Conservation (phyloP, 2,888 invertebrate species). For the Lycocerus yunnanus region DNA sequence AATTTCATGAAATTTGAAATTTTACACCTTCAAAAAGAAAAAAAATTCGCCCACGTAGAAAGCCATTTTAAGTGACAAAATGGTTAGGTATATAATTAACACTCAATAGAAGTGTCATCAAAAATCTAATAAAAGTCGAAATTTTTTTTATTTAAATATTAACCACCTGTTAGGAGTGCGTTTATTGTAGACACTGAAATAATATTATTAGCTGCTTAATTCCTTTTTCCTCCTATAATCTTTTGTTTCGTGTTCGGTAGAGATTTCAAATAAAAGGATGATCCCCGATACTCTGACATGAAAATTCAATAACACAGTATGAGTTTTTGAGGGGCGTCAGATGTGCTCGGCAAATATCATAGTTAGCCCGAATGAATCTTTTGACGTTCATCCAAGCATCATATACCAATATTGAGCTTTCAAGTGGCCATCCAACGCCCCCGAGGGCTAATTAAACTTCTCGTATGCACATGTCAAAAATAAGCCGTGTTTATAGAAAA, state of each 20-base stretch:
- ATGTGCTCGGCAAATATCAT: conserved; percentile 44
- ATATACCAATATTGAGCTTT: conserved; percentile 54
- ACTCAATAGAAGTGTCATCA: neutral
- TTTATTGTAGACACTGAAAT: neutral
- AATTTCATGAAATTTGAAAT: neutral
- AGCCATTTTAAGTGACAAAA: neutral
- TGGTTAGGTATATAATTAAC: neutral
- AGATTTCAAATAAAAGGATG: conserved; percentile 19
- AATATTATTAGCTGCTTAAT: neutral
- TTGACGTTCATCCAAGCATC: conserved; percentile 43
- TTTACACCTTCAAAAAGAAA: neutral
- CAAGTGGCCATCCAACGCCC: conserved; percentile 46
- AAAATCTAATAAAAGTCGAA: neutral
- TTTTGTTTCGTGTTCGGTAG: neutral
- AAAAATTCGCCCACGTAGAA: neutral
- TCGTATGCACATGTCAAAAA: conserved; percentile 24
- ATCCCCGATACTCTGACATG: conserved; percentile 14
- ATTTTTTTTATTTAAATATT: conserved; percentile 8
- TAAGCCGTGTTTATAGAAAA: neutral
- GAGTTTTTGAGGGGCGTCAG: conserved; percentile 38
- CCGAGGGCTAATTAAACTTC: conserved; percentile 31
- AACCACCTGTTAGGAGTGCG: conserved; percentile 14
- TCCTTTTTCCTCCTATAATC: neutral
- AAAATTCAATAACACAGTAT: conserved; percentile 30
- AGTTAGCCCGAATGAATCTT: conserved; percentile 42